Base-by-base conservation (phyloP, 2,888 invertebrate genomes). In the Hydropsyche betteni region DNA sequence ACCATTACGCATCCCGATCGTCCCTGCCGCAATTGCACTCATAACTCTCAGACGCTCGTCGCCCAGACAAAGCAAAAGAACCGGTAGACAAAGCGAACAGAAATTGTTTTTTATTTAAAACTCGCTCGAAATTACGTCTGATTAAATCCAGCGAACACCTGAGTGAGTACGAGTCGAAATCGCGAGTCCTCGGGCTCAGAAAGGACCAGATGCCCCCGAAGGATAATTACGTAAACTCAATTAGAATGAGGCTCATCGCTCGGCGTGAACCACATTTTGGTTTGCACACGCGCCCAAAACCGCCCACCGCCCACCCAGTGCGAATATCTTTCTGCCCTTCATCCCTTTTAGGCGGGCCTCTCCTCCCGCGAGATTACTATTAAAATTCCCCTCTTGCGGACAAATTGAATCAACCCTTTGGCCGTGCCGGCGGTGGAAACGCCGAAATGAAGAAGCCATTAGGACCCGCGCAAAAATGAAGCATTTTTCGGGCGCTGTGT, bases 401-500 rank as follows among this genome's bases (percentile, higher is more conserved):
- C 77, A 77, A 76, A 77, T 77, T 77, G 75, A 76, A 77, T 77
- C 77, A 77, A 77, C 75, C 77, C 77, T 77, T 77, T 77, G 36
- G 58, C 38, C 24, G 61, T 70, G 55, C 75, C 75, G 36, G 58
- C 38, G 50, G 61, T 70, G 55, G 72, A 61, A 58, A 58, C 38
- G 72, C 34, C 16, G 72, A 58, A 72, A 72, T 72, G 72, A 72
- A 72, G 72, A 72, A 55, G 72, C 72, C 55, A 72, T 72, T 72
- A 72, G 72, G 16, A 64, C 34, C 16, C 16, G 44, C 44, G 24
- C 55, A 61, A 72, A 61, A 72, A 72, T 69, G 14, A 16, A 44
- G 38, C 51, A 69, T 69, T 69, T 69, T 69, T 64, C 5, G 68
- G 68, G 34, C 68, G 34, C n/a, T n/a, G 10, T 34, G 6, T 33